Evolutionary conservation across 2,888 invertebrate genomes (phyloP).

Genomic region (Ennomos erosarius): DNA sequence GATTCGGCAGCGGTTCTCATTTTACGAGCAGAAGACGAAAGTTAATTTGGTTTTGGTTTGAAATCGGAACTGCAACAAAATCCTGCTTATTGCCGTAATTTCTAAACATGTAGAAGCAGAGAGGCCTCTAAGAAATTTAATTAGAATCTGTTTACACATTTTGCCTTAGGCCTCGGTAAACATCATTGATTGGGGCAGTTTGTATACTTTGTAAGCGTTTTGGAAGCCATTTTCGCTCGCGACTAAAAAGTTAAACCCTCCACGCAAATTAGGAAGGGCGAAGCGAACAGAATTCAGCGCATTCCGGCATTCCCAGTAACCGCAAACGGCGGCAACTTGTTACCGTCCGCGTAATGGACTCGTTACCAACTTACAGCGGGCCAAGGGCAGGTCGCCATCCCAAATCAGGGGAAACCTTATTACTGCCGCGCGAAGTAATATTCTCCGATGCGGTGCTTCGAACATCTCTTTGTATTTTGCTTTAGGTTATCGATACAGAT

Average conservation of each 20-base stretch:
- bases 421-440: slow-evolving; percentile 16
- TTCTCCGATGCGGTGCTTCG: not conserved
- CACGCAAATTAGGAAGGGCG: slow-evolving; percentile 10
- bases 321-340: slow-evolving; percentile 14
- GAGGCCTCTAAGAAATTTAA: too few relatives aligned
- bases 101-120: too few relatives aligned
- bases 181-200: too few relatives aligned
- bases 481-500: too few relatives aligned
- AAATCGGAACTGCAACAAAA: too few relatives aligned
- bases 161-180: too few relatives aligned
- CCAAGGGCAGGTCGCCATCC: slow-evolving; percentile 27
- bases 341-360: slow-evolving; percentile 16
- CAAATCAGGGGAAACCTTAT: slow-evolving; percentile 22
- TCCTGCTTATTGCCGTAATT: too few relatives aligned
- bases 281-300: slow-evolving; percentile 12
- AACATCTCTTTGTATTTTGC: too few relatives aligned
- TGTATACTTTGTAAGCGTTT: not conserved
- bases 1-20: not conserved
- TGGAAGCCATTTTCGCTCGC: not conserved
- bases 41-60: too few relatives aligned
- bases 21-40: too few relatives aligned
- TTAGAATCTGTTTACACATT: too few relatives aligned
- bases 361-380: slow-evolving; percentile 22
- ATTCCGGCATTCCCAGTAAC: slow-evolving; percentile 14
- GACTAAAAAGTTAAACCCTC: slow-evolving; percentile 16